Evolutionary conservation across 2,888 invertebrate genomes (phyloP), one percentile per base, ranked within the genome.

Genomic region (Conops quadrifasciatus): DNA sequence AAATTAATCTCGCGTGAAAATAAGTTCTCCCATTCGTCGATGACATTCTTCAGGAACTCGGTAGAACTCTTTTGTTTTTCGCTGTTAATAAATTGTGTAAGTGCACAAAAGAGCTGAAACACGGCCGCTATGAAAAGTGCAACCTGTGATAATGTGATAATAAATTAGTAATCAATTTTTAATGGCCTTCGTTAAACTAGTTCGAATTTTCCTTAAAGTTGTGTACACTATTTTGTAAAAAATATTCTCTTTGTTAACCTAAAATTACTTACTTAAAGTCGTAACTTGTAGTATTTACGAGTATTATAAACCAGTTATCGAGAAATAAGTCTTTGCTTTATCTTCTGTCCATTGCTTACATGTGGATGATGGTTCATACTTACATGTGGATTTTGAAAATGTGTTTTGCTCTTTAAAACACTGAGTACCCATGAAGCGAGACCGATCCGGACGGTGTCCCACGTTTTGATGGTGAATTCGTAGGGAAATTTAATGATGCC

Each of bases 361-460:
- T n/a, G n/a, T n/a, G n/a, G n/a, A n/a, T n/a, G n/a, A n/a, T n/a
- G n/a, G n/a, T 60, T 43, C 28, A 24, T 45, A 69, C 68, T 71
- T 74, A 91, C 91, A 87, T 90, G 90, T 63, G 88, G 84, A 75
- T 87, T 86, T 58, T 82, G 82, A 81, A 87, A 88, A 72, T 84
- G 74, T 21, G 82, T 71, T 74, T 83, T 75, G 26, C 83, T 86
- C 85, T 81, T 84, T 79, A 77, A 90, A 76, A 76, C 89, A 88
- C 81, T 88, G 81, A 87, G 78, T 56, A 91, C 87, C 90, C 94
- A 91, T 19, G 91, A 89, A 72, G 91, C 90, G 43, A 93, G 84
- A 68, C 91, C 88, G 81, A 94, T 90, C 75, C 92, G 88, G 76
- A 90, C 87, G 80, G 92, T 91, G 87, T 94, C 94, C 94, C 94